Base-by-base conservation (phyloP, 2,797 vertebrate species). In the Ceyx erithaca region DNA sequence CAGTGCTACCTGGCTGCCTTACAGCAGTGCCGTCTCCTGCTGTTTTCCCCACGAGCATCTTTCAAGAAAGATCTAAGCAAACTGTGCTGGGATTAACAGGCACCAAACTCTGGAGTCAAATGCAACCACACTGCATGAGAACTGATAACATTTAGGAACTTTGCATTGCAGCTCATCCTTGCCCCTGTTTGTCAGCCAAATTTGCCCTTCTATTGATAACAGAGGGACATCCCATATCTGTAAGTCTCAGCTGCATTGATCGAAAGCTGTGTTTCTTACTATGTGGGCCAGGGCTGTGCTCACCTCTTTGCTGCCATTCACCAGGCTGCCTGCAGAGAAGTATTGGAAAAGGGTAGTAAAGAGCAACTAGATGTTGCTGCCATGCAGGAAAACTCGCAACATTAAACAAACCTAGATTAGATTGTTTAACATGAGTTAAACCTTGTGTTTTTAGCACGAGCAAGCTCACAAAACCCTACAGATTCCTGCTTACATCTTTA, bases 401-500 rank as follows among this genome's bases (percentile, higher is more conserved):
- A 87, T 89, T 43, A 30, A 81, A 76, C 31, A 71, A 89, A 54
- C 3, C 20, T 22, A 11, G 8, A 85, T 67, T 64, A 58, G 12
- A 16, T 33, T 51, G 18, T 41, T 72, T 76, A 83, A 22, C 18
- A 17, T n/a, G 54, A 87, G 19, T 43, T 71, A 62, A 79, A 76
- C 22, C 68, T 87, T 7, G 14, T 6, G 12, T 11, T 31, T 84
- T 55, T 45, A 83, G 45, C 33, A 75, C 73, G 6, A 64, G 14
- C 0, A 1, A 76, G 45, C 41, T 61, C 66, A 85, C 61, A 89
- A 63, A 89, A n/a, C 66, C 7, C 10, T 51, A 59, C 28, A 93
- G 88, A 79, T 18, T 58, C 57, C 49, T 80, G 30, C 57, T 85
- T 64, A 37, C n/a, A 54, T 85, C 77, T 91, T 95, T 85, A 72